Evolutionary conservation across 2,113 vertebrate genomes (phyloP).

Genomic region (Aleadryas rufinucha): DNA sequence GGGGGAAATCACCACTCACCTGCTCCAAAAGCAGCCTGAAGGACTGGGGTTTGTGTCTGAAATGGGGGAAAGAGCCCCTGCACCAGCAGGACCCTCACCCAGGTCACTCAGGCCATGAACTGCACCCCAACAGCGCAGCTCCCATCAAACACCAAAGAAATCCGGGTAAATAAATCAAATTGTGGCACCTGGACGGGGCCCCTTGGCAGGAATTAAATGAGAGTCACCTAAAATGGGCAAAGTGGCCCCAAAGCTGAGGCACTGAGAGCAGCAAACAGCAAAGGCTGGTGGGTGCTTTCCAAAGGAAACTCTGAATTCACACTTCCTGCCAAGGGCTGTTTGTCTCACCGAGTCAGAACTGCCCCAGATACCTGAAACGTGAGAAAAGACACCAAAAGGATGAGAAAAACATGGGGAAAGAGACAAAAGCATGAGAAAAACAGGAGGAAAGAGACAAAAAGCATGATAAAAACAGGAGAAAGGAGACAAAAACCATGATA

Average conservation of each 20-base stretch:
- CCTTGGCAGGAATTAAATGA: background rate
- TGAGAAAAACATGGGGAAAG: background rate
- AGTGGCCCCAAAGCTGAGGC: accelerated
- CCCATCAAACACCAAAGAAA: background rate
- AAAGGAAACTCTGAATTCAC: background rate
- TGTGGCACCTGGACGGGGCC: too few relatives aligned
- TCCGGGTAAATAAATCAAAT: background rate
- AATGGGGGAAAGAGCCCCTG: background rate
- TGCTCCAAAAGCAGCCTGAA: background rate
- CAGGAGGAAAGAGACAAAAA: too few relatives aligned
- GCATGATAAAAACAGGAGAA: too few relatives aligned
- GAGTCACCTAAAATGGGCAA: accelerated
- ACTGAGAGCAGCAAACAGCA: background rate
- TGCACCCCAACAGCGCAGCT: background rate
- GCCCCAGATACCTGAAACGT: background rate
- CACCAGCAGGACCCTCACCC: background rate
- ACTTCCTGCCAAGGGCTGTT: background rate
- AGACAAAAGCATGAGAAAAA: too few relatives aligned
- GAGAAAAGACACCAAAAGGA: background rate
- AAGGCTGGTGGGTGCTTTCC: background rate
- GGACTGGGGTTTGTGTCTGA: background rate
- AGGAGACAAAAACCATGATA: too few relatives aligned
- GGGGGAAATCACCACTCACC: background rate
- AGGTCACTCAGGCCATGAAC: background rate
- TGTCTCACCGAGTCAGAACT: background rate